A percentile compares a stretch with the other conserved stretches of the same genome.
Evolutionary conservation across 2,888 invertebrate species (phyloP).

Genomic region (Tethea ocularis): DNA sequence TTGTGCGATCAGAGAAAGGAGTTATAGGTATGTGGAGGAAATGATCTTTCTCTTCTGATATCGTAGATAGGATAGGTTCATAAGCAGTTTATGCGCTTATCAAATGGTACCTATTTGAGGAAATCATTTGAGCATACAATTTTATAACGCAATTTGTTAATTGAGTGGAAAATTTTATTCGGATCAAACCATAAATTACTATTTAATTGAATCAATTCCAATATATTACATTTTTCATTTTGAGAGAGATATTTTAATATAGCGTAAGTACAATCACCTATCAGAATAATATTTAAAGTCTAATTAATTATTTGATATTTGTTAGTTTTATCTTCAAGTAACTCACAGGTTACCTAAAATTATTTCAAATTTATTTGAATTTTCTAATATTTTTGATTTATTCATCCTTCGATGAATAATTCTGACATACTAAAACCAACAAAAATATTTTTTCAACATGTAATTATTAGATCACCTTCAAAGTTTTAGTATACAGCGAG

Average conservation of each 20-base stretch:
- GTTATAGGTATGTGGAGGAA: slow-evolving; percentile 52
- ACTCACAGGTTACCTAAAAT: too few species aligned
- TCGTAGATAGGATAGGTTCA: slow-evolving; percentile 25
- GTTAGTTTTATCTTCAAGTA: too few species aligned
- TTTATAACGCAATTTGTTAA: not conserved
- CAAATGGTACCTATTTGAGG: slow-evolving; percentile 4
- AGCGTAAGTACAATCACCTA: too few species aligned
- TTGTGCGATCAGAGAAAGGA: slow-evolving; percentile 68
- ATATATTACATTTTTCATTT: not conserved
- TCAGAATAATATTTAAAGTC: too few species aligned
- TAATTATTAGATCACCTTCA: not conserved
- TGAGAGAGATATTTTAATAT: too few species aligned
- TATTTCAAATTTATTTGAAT: not conserved
- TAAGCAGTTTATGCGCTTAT: slow-evolving; percentile 41
- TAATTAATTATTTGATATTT: too few species aligned
- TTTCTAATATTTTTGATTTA: not conserved
- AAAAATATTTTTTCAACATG: not conserved
- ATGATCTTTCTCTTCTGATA: slow-evolving; percentile 29
- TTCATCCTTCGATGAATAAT: too few species aligned
- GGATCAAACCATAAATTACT: too few species aligned
- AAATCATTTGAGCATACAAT: not conserved
- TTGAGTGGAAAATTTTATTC: too few species aligned
- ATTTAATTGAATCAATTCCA: not conserved
- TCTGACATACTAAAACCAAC: not conserved
- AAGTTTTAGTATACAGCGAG: not conserved